Evolutionary conservation across 1,140 invertebrate genomes (phyloP).

Genomic region (Drosophila bifasciata): DNA sequence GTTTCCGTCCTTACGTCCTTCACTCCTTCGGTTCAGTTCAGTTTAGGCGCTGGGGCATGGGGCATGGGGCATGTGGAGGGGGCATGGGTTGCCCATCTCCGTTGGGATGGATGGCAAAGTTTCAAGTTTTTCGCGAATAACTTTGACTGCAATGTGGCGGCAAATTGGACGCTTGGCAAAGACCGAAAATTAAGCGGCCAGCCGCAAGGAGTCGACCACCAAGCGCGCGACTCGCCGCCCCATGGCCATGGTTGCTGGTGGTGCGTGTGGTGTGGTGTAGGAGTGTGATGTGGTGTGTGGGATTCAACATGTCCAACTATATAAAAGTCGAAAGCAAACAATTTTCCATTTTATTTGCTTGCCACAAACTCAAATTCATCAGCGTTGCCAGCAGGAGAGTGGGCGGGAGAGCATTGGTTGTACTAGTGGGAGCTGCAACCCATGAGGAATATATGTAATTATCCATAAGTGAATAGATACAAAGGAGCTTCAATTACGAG

Average conservation of each 20-base stretch:
- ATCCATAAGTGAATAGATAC: too few relatives aligned
- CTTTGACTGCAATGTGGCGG: conserved; percentile 75
- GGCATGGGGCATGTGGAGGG: not conserved
- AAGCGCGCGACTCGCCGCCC: too few relatives aligned
- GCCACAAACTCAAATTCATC: conserved; percentile 59
- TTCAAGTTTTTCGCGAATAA: conserved; percentile 61
- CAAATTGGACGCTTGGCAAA: conserved; percentile 71
- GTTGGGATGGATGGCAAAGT: conserved; percentile 36
- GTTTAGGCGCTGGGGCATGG: not conserved
- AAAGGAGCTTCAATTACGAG: too few relatives aligned
- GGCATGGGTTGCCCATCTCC: conserved; percentile 7
- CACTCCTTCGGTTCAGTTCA: too few relatives aligned
- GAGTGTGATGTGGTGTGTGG: not conserved
- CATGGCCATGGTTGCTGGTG: not conserved
- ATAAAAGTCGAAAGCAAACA: conserved; percentile 64
- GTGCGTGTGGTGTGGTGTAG: not conserved
- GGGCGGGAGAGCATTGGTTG: too few relatives aligned
- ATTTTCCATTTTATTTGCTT: conserved; percentile 71
- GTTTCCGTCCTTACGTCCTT: too few relatives aligned
- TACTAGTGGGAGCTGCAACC: not conserved
- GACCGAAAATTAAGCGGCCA: conserved; percentile 70
- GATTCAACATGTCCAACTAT: conserved; percentile 62
- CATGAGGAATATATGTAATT: too few relatives aligned
- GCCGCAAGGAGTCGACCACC: conserved; percentile 41
- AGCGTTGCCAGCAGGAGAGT: not conserved